Evolutionary conservation across 2,888 invertebrate genomes (phyloP).

Genomic region (Limnephilus lunatus): DNA sequence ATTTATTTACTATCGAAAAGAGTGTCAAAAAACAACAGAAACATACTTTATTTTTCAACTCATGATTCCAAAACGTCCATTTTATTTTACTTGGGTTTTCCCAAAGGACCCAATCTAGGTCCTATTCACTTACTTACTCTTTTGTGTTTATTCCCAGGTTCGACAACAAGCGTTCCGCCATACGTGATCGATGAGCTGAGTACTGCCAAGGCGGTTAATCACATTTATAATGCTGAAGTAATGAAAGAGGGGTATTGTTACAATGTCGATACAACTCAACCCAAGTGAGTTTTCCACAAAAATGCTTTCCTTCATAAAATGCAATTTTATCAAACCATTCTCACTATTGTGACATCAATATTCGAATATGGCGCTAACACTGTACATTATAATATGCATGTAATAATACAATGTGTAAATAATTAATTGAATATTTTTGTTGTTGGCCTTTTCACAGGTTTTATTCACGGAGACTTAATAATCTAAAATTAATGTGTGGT

Average conservation of each 20-base stretch:
- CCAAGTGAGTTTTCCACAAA: constrained; percentile 72
- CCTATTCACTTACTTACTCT: not conserved
- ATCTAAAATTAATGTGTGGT: not conserved
- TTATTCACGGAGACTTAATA: not conserved
- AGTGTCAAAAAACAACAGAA: no score
- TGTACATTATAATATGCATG: not conserved
- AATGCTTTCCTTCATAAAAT: not conserved
- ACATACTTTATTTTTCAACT: no score
- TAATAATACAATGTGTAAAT: not conserved
- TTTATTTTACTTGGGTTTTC: not conserved
- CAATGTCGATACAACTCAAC: constrained; percentile 75
- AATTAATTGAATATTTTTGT: not conserved
- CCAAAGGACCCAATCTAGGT: not conserved
- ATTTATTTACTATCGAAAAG: no score
- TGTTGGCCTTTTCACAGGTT: constrained; percentile 13
- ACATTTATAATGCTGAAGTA: constrained; percentile 73
- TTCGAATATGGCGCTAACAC: no score
- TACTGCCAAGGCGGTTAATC: constrained; percentile 76
- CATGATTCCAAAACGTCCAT: no score
- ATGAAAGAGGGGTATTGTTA: constrained; percentile 77
- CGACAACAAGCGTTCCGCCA: constrained; percentile 67
- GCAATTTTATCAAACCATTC: not conserved
- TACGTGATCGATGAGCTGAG: constrained; percentile 75
- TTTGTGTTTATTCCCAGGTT: constrained; percentile 50
- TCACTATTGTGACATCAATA: not conserved